These are phyloP conservation scores for Thaumetopoea pityocampa DNA, from an alignment of 1,140 invertebrate genomes.

Conservation along the genomic window DNA sequence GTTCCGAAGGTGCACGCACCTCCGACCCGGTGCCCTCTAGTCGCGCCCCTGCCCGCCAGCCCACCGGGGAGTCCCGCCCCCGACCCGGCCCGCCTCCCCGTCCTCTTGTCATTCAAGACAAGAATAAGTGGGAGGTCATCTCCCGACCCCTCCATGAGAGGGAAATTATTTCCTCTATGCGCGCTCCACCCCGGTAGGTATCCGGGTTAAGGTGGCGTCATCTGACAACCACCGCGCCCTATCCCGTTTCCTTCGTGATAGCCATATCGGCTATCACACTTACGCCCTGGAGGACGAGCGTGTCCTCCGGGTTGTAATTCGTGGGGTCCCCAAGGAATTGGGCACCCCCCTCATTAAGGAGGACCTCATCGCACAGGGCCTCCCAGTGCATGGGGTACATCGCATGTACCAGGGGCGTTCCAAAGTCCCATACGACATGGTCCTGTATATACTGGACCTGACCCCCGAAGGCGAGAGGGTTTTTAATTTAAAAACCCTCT, in stretches of 20 bases:
- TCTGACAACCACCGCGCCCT: neutral
- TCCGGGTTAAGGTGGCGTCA: neutral
- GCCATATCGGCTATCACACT: neutral
- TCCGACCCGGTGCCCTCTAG: neutral
- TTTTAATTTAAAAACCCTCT: slow-evolving; percentile 1
- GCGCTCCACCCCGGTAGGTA: neutral
- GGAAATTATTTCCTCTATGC: neutral
- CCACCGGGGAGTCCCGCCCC: neutral
- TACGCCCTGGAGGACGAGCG: neutral
- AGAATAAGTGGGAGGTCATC: neutral
- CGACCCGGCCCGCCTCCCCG: neutral
- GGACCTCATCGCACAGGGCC: neutral
- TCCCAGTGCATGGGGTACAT: neutral
- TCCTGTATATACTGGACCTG: neutral
- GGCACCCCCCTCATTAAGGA: neutral
- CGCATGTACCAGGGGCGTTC: neutral
- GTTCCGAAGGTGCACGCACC: no score
- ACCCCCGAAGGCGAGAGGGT: neutral
- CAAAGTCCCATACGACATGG: neutral
- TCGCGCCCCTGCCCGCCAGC: neutral
- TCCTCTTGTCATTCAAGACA: neutral
- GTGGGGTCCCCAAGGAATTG: neutral
- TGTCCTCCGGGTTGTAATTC: neutral
- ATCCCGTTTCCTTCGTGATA: no score
- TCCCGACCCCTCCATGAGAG: neutral